Evolutionary conservation across 2,888 invertebrate genomes (phyloP), one percentile per base, ranked within the genome.

Genomic region (Lepas anatifera): DNA sequence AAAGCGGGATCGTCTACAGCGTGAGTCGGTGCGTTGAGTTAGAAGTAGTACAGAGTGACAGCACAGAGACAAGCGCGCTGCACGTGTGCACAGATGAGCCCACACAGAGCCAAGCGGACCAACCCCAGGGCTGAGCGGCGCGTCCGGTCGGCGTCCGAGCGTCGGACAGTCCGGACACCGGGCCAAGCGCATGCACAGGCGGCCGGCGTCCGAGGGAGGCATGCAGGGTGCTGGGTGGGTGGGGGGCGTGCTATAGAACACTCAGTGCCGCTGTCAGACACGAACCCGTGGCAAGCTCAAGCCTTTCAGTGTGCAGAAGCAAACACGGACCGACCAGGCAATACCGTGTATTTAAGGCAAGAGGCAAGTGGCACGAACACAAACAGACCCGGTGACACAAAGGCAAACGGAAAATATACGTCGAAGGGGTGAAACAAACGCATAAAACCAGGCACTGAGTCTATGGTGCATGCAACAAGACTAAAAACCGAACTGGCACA

Each of bases 331-430:
- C 29, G 32, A 11, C 3, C 10, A 46, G n/a, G 18, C 16, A 52
- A 52, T 32, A 22, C 29, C 52, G 52, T 52, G 32, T 52, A 52
- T 52, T 52, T 52, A 32, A 52, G 52, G 52, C 32, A 52, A 52
- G 32, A 27, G 27, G 10, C 50, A 27, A 32, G 8, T 18, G 32
- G 4, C 16, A 32, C 10, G 32, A 27, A 32, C 2, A 29, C 3
- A 8, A 52, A 29, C 29, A n/a, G 41, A 10, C 41, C 1, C 41
- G 41, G 41, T 16, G 32, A 29, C 32, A 16, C 13, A 52, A 16
- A 32, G 29, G 50, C 50, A 25, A 3, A 27, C 50, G 50, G 27
- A 50, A 50, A 25, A 27, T 8, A 10, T 25, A 27, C 50, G 50
- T 25, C 27, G 27, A 27, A 27, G 27, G 50, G 27, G 25, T 11